Percentiles rank a stretch among this genome's conserved stretches.
Evolutionary conservation across 2,888 invertebrate species (phyloP).

Genomic region (Mythimna loreyi): DNA sequence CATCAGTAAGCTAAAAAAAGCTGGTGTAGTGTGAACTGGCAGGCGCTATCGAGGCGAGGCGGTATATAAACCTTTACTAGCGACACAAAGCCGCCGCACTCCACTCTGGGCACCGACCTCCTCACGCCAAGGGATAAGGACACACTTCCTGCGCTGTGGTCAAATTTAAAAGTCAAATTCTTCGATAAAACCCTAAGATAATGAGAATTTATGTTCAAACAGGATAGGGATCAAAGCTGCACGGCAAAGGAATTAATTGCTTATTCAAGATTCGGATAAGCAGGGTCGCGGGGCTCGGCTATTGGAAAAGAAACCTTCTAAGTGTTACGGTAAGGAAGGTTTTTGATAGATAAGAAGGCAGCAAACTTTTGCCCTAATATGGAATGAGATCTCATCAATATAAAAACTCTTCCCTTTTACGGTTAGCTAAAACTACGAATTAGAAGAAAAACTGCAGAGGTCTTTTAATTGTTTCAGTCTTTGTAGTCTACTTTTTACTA

Average conservation of each 20-base stretch:
- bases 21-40: neutral
- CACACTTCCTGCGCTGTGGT: constrained; percentile 46
- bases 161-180: constrained; percentile 74
- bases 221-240: constrained; percentile 55
- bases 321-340: constrained; percentile 1
- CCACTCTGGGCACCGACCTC: constrained; percentile 24
- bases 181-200: constrained; percentile 69
- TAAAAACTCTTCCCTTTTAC: neutral
- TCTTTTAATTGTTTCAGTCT: too few relatives aligned
- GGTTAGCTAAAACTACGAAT: neutral
- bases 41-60: neutral
- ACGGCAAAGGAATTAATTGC: constrained; percentile 50
- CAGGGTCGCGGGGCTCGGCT: constrained; percentile 19
- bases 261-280: constrained; percentile 52
- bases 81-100: constrained; percentile 17
- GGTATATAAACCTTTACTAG: constrained; percentile 22
- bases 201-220: constrained; percentile 72
- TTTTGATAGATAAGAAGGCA: neutral
- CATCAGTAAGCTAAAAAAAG: neutral
- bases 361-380: neutral
- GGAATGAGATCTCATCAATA: neutral
- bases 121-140: constrained; percentile 32
- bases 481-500: neutral
- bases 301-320: constrained; percentile 21
- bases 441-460: too few relatives aligned